Evolutionary conservation across 1,140 invertebrate genomes (phyloP).

Genomic region (Drosophila nikananu): DNA sequence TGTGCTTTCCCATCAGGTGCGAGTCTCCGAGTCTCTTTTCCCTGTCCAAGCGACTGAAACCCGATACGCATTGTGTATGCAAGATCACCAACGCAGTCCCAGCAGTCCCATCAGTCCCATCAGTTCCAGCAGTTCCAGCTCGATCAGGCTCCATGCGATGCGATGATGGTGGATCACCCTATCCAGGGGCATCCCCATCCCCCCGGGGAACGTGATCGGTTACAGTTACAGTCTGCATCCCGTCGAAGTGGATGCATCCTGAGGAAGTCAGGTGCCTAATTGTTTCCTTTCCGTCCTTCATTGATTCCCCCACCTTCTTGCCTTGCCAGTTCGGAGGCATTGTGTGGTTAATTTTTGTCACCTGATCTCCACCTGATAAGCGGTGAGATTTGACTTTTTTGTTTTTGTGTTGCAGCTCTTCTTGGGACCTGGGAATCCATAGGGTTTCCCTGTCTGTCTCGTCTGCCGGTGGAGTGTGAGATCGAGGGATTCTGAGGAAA

Average conservation of each 20-base stretch:
- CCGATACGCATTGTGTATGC: conserved; percentile 82
- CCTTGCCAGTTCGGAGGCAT: not conserved
- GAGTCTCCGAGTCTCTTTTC: conserved; percentile 21
- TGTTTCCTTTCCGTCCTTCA: conserved; percentile 66
- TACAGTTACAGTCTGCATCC: conserved; percentile 67
- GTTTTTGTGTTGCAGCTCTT: not conserved
- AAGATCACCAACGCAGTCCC: conserved; percentile 60
- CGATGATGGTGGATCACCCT: conserved; percentile 25
- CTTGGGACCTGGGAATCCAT: conserved; percentile 55
- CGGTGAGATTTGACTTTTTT: conserved; percentile 26
- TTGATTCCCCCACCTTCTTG: conserved; percentile 54
- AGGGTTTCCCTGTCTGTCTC: conserved; percentile 54
- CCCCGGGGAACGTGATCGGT: conserved; percentile 62
- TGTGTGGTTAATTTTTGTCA: conserved; percentile 77
- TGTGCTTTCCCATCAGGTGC: conserved; percentile 83
- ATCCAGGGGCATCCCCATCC: conserved; percentile 20
- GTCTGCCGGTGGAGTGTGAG: not conserved
- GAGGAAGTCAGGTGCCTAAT: conserved; percentile 83
- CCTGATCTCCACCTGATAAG: conserved; percentile 74
- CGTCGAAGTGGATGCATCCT: conserved; percentile 62
- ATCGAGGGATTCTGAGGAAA: conserved; percentile 40
- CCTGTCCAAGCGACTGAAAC: conserved; percentile 56
- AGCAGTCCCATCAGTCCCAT: conserved; percentile 7
- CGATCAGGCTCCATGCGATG: conserved; percentile 9
- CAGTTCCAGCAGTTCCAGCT: conserved; percentile 32